Percentiles rank a stretch among this genome's conserved stretches.
These are phyloP conservation scores for Rhea pennata DNA, from an alignment of 2,113 vertebrate species.

Conservation along the genomic window DNA sequence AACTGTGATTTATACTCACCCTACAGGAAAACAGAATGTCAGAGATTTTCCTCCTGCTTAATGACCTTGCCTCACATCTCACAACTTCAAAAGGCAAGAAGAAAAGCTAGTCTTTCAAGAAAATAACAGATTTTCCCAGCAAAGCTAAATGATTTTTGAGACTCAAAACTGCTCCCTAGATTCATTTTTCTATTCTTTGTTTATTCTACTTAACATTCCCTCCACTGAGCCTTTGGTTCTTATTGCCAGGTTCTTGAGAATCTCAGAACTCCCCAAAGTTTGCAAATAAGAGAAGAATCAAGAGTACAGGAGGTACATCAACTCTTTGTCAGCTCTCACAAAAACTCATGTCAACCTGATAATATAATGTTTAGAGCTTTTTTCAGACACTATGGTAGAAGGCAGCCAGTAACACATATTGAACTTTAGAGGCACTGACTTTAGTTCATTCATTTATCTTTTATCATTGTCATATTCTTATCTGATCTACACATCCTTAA, in stretches of 20 bases:
- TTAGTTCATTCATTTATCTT: neutral
- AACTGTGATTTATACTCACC: neutral
- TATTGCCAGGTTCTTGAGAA: neutral
- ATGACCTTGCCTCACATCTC: neutral
- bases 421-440: neutral
- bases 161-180: neutral
- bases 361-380: neutral
- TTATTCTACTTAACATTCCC: neutral
- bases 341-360: neutral
- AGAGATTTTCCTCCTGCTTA: neutral
- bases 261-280: neutral
- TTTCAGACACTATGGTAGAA: neutral
- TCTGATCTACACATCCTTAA: neutral
- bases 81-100: neutral
- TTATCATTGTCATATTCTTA: neutral
- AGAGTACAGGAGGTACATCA: neutral
- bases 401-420: neutral
- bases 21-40: neutral
- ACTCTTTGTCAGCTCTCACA: neutral
- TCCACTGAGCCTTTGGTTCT: fast-evolving
- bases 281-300: neutral
- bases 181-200: neutral
- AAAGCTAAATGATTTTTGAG: neutral
- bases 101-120: neutral
- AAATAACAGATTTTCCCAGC: neutral